phyloP scores from a whole-genome alignment of 23 tunicate species.

The Styela plicata region DNA sequence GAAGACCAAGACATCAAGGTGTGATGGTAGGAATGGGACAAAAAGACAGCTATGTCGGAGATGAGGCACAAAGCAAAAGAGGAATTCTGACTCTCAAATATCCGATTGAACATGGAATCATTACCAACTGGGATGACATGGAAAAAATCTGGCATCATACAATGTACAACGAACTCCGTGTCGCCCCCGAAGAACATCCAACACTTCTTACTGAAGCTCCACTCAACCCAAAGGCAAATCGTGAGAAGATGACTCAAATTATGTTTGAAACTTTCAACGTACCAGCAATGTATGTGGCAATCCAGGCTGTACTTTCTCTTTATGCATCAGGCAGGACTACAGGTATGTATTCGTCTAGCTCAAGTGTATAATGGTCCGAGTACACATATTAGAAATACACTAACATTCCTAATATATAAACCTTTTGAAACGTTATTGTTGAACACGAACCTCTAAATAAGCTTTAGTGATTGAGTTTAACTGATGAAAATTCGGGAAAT shows the following conservation, averaged over 20 bases:
- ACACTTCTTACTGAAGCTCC: conserved; percentile 96
- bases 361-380: too few species aligned
- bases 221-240: conserved; percentile 70
- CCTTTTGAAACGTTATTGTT: too few species aligned
- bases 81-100: conserved; percentile 95
- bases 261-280: conserved; percentile 99
- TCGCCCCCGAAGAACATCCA: conserved; percentile 99
- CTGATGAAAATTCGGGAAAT: too few species aligned
- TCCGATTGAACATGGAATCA: conserved; percentile 99
- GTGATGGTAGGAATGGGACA: conserved; percentile 99
- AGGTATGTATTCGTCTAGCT: too few species aligned
- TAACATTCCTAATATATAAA: too few species aligned
- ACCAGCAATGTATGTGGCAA: conserved; percentile 99
- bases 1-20: conserved; percentile 46
- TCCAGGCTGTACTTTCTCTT: conserved; percentile 58
- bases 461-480: too few species aligned
- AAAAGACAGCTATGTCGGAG: conserved; percentile 98
- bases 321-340: conserved; percentile 80
- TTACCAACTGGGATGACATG: conserved; percentile 99
- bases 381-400: too few species aligned
- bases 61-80: conserved; percentile 98
- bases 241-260: conserved; percentile 98
- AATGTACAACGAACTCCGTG: conserved; percentile 97
- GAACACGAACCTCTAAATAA: too few species aligned
- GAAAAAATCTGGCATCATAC: conserved; percentile 99